phyloP scores from a whole-genome alignment of 2,797 vertebrate species.

The Phoeniculus purpureus region DNA sequence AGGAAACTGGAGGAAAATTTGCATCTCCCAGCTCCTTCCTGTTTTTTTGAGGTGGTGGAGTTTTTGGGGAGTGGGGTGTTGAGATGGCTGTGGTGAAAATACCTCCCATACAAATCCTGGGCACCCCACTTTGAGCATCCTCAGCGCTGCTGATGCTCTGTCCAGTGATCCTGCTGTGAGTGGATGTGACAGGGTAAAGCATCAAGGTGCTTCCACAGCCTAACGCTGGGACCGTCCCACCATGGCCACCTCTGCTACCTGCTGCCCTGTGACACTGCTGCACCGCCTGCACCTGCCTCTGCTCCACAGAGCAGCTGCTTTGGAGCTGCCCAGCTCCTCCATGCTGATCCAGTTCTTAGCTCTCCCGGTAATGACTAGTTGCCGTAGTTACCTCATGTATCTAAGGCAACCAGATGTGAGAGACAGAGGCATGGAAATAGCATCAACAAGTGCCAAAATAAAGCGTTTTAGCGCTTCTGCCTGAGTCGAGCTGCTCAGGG shows the following conservation, averaged over 20 bases:
- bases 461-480: not conserved
- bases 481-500: not conserved
- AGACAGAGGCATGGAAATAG: constrained; percentile 38
- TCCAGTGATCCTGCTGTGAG: not conserved
- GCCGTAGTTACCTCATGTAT: constrained; percentile 67
- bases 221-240: too few species aligned
- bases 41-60: not conserved
- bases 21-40: not conserved
- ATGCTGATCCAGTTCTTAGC: constrained; percentile 37
- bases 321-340: constrained; percentile 12
- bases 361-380: constrained; percentile 55
- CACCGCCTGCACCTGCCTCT: not conserved
- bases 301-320: constrained; percentile 12
- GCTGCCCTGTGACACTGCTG: fast-evolving
- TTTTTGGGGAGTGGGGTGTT: not conserved
- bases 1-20: not conserved
- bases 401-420: constrained; percentile 71
- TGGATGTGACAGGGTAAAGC: not conserved
- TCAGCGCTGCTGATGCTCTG: not conserved
- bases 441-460: constrained; percentile 53
- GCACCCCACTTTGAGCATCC: not conserved
- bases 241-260: not conserved
- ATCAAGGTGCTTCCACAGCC: not conserved
- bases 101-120: not conserved
- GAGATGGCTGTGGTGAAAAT: not conserved